A percentile compares a stretch with the other conserved stretches of the same genome.
Evolutionary conservation across 1,140 invertebrate species (phyloP).

Genomic region (Drosophila neocordata): DNA sequence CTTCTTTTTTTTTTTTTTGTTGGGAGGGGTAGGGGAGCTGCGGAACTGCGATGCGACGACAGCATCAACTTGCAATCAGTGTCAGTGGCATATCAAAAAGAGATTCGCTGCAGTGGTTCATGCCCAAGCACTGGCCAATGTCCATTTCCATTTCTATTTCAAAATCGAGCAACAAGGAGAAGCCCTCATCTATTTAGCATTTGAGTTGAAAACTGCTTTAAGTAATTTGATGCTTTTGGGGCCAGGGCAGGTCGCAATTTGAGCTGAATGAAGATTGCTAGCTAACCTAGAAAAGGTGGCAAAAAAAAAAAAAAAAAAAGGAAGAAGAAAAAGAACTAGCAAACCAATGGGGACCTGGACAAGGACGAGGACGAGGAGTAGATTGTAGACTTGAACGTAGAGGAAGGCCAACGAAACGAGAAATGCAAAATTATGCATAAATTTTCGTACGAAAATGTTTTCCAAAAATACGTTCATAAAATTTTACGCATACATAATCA

Average conservation of each 20-base stretch:
- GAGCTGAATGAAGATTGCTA: conserved; percentile 1
- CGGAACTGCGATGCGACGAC: background rate
- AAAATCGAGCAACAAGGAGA: background rate
- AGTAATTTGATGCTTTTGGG: conserved; percentile 12
- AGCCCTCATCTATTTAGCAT: conserved; percentile 25
- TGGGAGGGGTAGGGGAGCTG: too few relatives aligned
- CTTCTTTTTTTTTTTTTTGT: too few relatives aligned
- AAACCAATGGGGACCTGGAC: background rate
- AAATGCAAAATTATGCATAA: conserved; percentile 39
- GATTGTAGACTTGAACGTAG: background rate
- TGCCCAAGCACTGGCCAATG: background rate
- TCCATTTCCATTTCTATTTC: conserved; percentile 3
- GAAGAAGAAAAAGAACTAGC: background rate
- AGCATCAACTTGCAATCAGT: conserved; percentile 24
- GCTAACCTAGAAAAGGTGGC: conserved; percentile 17
- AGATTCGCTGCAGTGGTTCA: conserved; percentile 12
- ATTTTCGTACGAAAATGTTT: conserved; percentile 27
- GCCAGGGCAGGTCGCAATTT: conserved; percentile 7
- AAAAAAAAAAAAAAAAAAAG: background rate
- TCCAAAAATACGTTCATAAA: conserved; percentile 35
- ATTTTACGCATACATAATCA: conserved; percentile 38
- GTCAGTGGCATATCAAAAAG: conserved; percentile 25
- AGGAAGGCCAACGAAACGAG: conserved; percentile 19
- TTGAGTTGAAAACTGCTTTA: conserved; percentile 22
- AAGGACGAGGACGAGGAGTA: background rate